phyloP scores from a whole-genome alignment of 1,140 invertebrate genomes.

The Zaprionus taronus region DNA sequence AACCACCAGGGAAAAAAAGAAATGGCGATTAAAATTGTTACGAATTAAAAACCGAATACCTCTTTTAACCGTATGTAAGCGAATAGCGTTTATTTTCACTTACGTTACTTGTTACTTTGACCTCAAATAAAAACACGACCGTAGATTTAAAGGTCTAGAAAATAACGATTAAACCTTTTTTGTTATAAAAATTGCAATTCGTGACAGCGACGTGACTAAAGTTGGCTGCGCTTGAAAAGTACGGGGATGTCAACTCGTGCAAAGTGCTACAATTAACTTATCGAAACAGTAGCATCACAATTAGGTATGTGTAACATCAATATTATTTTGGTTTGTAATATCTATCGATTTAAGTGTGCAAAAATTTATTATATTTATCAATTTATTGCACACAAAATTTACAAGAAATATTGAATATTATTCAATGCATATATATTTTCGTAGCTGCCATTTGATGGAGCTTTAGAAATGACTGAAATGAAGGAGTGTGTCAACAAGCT shows the following conservation, averaged over 20 bases:
- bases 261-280: background rate
- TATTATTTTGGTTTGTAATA: slow-evolving; percentile 15
- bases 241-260: slow-evolving; percentile 30
- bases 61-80: background rate
- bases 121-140: slow-evolving; percentile 33
- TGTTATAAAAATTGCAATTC: slow-evolving; percentile 78
- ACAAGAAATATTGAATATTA: background rate
- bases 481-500: slow-evolving; percentile 39
- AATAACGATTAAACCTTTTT: slow-evolving; percentile 57
- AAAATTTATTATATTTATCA: slow-evolving; percentile 35
- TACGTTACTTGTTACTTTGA: slow-evolving; percentile 47
- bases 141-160: slow-evolving; percentile 52
- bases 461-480: slow-evolving; percentile 60
- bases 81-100: slow-evolving; percentile 22
- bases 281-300: slow-evolving; percentile 35
- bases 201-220: slow-evolving; percentile 76
- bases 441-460: slow-evolving; percentile 1
- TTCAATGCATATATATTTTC: slow-evolving; percentile 5
- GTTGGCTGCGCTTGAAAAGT: slow-evolving; percentile 68
- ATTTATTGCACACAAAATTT: slow-evolving; percentile 13
- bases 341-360: slow-evolving; percentile 43
- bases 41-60: slow-evolving; percentile 26
- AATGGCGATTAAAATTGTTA: slow-evolving; percentile 67
- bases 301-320: slow-evolving; percentile 24
- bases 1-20: slow-evolving; percentile 64